Conservation (phyloP, 2,113 vertebrate species). For the Apodemus sylvaticus region DNA sequence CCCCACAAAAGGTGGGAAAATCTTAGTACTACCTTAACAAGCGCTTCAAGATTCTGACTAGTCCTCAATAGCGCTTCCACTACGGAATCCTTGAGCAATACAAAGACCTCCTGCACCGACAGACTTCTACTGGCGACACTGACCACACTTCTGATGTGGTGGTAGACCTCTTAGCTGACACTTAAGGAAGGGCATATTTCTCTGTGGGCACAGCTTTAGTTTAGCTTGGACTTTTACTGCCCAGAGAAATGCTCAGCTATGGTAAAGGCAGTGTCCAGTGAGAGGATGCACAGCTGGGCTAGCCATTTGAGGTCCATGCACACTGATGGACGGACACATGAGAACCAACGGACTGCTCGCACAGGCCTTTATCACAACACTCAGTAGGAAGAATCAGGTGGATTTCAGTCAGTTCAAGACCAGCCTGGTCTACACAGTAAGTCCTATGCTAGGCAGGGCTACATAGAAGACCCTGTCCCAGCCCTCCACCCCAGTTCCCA, state of each 20-base stretch:
- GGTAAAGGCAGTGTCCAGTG: neutral
- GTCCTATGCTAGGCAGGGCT: neutral
- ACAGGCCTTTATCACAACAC: neutral
- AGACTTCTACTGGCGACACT: neutral
- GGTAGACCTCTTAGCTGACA: slow-evolving; percentile 11
- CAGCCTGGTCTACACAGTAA: neutral
- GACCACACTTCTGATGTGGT: neutral
- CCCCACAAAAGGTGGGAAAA: neutral
- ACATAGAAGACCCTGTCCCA: neutral
- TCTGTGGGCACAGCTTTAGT: neutral
- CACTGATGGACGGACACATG: neutral
- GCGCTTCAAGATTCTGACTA: neutral
- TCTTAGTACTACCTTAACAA: neutral
- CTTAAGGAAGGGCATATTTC: neutral
- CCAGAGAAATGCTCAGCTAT: neutral
- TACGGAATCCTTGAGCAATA: neutral
- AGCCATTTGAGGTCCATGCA: neutral
- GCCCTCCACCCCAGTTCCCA: too few relatives aligned
- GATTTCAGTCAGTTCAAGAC: neutral
- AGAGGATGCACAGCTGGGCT: neutral
- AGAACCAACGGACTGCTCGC: neutral
- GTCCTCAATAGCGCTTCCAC: neutral
- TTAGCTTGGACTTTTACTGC: neutral
- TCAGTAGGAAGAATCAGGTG: neutral
- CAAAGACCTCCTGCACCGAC: neutral